Evolutionary conservation across 2,113 vertebrate species (phyloP), one percentile per base, ranked within the genome.

Genomic region (Bungarus multicinctus): DNA sequence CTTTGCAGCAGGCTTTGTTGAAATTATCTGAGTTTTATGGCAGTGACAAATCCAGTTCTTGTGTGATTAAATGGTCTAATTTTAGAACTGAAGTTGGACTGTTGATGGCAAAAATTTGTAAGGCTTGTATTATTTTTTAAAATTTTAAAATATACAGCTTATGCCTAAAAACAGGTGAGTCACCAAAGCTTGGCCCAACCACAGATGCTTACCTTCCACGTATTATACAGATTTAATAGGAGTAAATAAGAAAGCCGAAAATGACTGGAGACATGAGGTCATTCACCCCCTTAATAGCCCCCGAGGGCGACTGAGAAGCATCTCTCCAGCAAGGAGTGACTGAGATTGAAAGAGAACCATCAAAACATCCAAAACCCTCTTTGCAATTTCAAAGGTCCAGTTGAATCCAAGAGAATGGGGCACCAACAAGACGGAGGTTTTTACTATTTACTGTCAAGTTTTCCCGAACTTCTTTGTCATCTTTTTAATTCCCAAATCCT

Each of bases 81-180:
- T 34, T 27, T 34, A 6, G 64, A 91, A 74, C 34, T 2, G 43
- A 14, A 81, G 14, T n/a, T 34, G 57, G 47, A 10, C 9, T 47
- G 16, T 81, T 87, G 3, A 23, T 23, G 47, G 27, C 45, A 27
- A 52, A 20, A 20, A 16, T 86, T 45, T 50, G 20, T 34, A 22
- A 45, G 18, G 1, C 23, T 10, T 43, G 39, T 30, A 4, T 54
- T 47, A 1, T 39, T 27, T 9, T 58, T 86, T 86, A 54, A 20
- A 10, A n/a, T 55, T 85, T 93, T 45, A 3, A n/a, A n/a, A 14
- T 57, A 43, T 11, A 43, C 39, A 43, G 22, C n/a, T 8, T 57
- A 6, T 25, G 88, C 81, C 89, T 89, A n/a, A 91, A 94, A 94
- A 87, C 93, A 92, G 91, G 64, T 90, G 74, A 94, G 8, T 89